Evolutionary conservation across 2,113 vertebrate species (phyloP), one percentile per base, ranked within the genome.

Genomic region (Anolis carolinensis): DNA sequence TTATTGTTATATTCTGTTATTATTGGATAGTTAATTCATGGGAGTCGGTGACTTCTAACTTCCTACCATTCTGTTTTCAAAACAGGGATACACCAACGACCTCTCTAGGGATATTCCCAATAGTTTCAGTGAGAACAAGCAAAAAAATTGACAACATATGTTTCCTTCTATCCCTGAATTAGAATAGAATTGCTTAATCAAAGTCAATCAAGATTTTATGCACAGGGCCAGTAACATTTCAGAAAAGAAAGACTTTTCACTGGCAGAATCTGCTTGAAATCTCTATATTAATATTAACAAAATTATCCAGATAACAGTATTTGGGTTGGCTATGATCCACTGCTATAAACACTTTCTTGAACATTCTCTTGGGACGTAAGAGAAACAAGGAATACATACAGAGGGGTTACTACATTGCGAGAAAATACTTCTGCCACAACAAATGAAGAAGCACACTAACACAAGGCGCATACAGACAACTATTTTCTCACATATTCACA

Each of bases 341-440:
- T n/a, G n/a, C n/a, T n/a, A n/a, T 14, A 21, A 78, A 11, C 16
- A 55, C 44, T 13, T 75, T 65, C 14, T 73, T 86, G 30, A 32
- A 27, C 50, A 67, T 34, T 9, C 23, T 36, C 16, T 81, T 30
- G 36, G 14, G 52, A 73, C 14, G 32, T 50, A 63, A 34, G n/a
- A 34, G 9, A 63, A 81, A 79, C 13, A 81, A 52, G n/a, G 7
- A 67, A 23, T 4, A 30, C 18, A 52, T 36, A 50, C 59, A 81
- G n/a, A 44, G 44, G 23, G 30, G 2, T 30, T 25, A 71, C 36
- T 79, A 36, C 16, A 21, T 59, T 52, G 21, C n/a, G 44, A 9
- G 59, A 50, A 86, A 52, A 75, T 34, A 75, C n/a, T 55, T 65
- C 23, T 79, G 32, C 16, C 79, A 79, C 71, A 86, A 50, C n/a